Conservation (phyloP, 2,888 invertebrate species). For the Epirrhoe alternata region DNA sequence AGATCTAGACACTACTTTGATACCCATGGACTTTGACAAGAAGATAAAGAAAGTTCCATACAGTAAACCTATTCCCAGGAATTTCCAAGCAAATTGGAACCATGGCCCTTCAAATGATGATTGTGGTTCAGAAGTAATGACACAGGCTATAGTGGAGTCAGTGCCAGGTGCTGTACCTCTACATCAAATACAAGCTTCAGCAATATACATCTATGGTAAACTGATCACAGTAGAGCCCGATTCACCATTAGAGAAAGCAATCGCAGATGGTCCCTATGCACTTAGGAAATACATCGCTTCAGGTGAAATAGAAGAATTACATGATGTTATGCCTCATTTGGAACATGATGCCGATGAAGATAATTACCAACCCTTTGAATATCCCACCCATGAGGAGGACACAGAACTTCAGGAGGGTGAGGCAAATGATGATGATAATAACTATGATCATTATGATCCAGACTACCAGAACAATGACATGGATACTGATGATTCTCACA, state of each 20-base stretch:
- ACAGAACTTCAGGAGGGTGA: slow-evolving; percentile 53
- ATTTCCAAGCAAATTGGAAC: slow-evolving; percentile 99
- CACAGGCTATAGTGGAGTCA: slow-evolving; percentile 90
- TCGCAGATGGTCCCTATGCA: slow-evolving; percentile 90
- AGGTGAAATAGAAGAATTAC: slow-evolving; percentile 92
- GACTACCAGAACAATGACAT: slow-evolving; percentile 75
- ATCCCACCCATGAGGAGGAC: slow-evolving; percentile 68
- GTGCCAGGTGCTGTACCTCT: slow-evolving; percentile 92
- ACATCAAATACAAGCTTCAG: slow-evolving; percentile 91
- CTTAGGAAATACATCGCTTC: slow-evolving; percentile 91
- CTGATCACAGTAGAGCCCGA: slow-evolving; percentile 91
- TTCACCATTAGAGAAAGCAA: slow-evolving; percentile 90
- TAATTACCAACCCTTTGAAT: slow-evolving; percentile 75
- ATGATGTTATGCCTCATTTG: slow-evolving; percentile 90
- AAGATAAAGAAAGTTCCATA: slow-evolving; percentile 95
- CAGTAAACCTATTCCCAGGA: slow-evolving; percentile 97
- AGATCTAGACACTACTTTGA: slow-evolving; percentile 89
- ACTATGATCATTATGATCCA: slow-evolving; percentile 65
- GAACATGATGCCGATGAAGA: slow-evolving; percentile 86
- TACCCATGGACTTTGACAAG: slow-evolving; percentile 88
- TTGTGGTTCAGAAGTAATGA: slow-evolving; percentile 84
- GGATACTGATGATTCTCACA: slow-evolving; percentile 70
- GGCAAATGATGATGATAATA: slow-evolving; percentile 57
- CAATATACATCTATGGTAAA: slow-evolving; percentile 93
- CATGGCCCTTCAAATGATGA: slow-evolving; percentile 87